These are phyloP conservation scores for Cancer borealis DNA, from an alignment of 2,888 invertebrate species.

Conservation along the genomic window DNA sequence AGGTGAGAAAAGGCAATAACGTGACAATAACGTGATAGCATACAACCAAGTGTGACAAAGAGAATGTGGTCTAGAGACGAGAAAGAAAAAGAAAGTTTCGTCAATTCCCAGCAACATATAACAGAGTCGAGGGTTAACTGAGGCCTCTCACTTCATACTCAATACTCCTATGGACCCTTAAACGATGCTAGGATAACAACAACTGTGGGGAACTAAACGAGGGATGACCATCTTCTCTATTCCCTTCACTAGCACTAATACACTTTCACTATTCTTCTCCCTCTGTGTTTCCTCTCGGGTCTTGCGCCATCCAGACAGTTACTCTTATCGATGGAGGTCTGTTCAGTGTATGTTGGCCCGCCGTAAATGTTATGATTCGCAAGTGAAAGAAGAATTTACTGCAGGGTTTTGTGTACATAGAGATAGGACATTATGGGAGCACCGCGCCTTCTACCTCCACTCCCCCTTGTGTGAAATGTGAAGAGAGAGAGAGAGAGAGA, in stretches of 20 bases:
- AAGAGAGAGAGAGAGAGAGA: constrained; percentile 8
- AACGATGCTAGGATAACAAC: neutral
- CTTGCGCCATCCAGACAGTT: neutral
- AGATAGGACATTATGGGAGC: neutral
- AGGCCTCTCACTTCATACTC: neutral
- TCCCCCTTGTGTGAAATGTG: neutral
- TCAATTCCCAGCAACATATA: neutral
- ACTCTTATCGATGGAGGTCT: neutral
- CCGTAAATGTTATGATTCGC: constrained; percentile 40
- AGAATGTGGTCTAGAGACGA: too few relatives aligned
- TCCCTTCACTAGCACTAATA: neutral
- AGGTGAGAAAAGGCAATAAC: neutral
- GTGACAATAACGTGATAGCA: neutral
- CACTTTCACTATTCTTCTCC: neutral
- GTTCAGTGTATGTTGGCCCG: neutral
- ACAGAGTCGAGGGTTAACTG: neutral
- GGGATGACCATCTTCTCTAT: neutral
- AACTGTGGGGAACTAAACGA: neutral
- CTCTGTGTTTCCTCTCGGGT: neutral
- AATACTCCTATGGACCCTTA: neutral
- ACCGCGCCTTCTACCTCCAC: neutral
- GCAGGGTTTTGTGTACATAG: neutral
- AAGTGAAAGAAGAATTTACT: constrained; percentile 46
- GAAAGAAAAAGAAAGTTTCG: neutral
- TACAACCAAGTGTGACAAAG: neutral